Evolutionary conservation across 2,888 invertebrate genomes (phyloP), one percentile per base, ranked within the genome.

Genomic region (Microplitis manilae): DNA sequence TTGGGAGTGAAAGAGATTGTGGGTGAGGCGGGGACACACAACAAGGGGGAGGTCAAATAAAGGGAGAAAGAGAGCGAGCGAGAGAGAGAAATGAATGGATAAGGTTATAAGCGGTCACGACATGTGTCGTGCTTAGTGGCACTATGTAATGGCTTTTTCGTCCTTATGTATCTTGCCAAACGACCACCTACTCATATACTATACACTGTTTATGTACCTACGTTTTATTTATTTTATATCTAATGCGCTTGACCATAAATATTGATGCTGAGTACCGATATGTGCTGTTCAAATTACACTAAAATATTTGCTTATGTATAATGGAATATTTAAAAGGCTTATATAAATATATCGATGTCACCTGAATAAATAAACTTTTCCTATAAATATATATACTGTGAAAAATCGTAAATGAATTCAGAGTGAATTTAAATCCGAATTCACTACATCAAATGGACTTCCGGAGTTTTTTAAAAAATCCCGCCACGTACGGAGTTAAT

Each of bases 111-210:
- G 80, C 83, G 70, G 84, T 85, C 88, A 88, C 88, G 88, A 84
- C 85, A 88, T 84, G 84, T 88, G 84, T 85, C 88, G 88, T 88
- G 88, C 79, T 81, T 81, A 79, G 76, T 76, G 78, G 85, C 84
- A 86, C 84, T 88, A 84, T 85, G 84, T 88, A 87, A 87, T 81
- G 76, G 77, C 80, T 82, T 79, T 78, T 79, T 83, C 83, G 84
- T 83, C 81, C 81, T 84, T 84, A 80, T 82, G 79, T 83, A 78
- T 81, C 80, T 81, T 78, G 78, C 79, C 73, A 78, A 78, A 80
- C 73, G 59, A 65, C 71, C 17, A 79, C 41, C 39, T 70, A 50
- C 50, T 50, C 50, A 50, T 50, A 50, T 38, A 17, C 15, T 41
- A 38, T 68, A 64, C 75, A 59, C 39, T 68, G 76, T 73, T 76